A percentile compares a stretch with the other conserved stretches of the same genome.
Conservation (phyloP, 2,113 vertebrate species). For the Pachyramphus minor region DNA sequence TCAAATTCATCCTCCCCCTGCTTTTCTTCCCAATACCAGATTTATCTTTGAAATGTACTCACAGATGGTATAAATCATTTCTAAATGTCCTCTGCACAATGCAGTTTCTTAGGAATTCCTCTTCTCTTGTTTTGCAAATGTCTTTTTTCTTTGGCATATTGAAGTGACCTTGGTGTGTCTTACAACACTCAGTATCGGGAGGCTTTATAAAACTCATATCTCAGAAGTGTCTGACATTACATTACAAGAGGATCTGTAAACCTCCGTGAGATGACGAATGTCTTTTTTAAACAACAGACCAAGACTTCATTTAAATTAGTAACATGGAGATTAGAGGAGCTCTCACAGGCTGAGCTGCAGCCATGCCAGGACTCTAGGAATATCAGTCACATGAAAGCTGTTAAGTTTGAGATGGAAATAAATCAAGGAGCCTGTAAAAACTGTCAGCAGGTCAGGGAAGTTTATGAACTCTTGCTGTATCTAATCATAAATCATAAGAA, state of each 20-base stretch:
- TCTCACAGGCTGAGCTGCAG: constrained; percentile 72
- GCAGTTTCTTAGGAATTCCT: constrained; percentile 69
- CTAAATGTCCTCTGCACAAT: constrained; percentile 35
- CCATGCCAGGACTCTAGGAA: constrained; percentile 75
- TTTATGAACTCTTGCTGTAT: constrained; percentile 89
- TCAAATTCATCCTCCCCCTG: constrained; percentile 41
- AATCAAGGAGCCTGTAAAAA: constrained; percentile 87
- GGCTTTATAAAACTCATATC: constrained; percentile 82
- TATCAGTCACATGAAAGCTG: constrained; percentile 87
- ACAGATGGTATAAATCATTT: constrained; percentile 65
- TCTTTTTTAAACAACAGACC: constrained; percentile 84
- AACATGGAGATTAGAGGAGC: constrained; percentile 81
- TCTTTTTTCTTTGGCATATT: constrained; percentile 49
- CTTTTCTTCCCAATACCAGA: constrained; percentile 33
- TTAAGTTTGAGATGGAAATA: constrained; percentile 85
- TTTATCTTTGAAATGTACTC: constrained; percentile 68
- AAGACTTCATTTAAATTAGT: constrained; percentile 86
- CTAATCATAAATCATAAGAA: constrained; percentile 86
- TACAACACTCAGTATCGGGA: constrained; percentile 74
- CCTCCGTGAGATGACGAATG: constrained; percentile 80
- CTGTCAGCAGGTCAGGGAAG: constrained; percentile 86
- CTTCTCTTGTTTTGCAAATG: constrained; percentile 58
- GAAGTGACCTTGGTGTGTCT: constrained; percentile 80
- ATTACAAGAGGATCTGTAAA: constrained; percentile 83
- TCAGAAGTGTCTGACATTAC: constrained; percentile 84